Percentiles rank a stretch among this genome's conserved stretches.
phyloP scores from a whole-genome alignment of 1,140 invertebrate species.

The Neoseiulus cucumeris region DNA sequence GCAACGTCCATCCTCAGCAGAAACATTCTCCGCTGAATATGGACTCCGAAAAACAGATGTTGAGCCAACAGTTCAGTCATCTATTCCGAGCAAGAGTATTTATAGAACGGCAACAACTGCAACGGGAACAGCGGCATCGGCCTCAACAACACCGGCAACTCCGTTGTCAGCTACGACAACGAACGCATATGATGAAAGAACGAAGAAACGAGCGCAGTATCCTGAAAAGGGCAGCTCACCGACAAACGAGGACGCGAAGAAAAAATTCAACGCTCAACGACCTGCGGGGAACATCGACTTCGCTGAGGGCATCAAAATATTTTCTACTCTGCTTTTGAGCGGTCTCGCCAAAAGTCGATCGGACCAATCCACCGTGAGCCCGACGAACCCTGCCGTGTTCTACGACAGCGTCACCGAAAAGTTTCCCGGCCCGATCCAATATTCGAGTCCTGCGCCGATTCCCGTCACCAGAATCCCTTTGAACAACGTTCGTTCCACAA shows the following conservation, averaged over 20 bases:
- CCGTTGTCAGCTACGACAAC: no score
- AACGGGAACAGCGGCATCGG: not conserved
- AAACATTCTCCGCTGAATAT: not conserved
- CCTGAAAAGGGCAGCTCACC: no score
- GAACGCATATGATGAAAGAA: no score
- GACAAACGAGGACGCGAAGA: no score
- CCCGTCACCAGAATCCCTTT: not conserved
- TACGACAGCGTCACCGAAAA: not conserved
- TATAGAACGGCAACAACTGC: not conserved
- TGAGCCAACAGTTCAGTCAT: not conserved
- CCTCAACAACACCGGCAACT: not conserved
- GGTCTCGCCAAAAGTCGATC: not conserved
- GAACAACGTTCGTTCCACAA: no score
- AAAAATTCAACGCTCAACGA: no score
- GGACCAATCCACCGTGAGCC: not conserved
- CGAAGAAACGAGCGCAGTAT: no score
- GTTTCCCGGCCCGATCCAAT: not conserved
- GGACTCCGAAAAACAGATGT: not conserved
- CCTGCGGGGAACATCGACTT: not conserved
- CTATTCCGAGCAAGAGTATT: not conserved
- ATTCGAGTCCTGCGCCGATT: not conserved
- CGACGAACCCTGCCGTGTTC: not conserved
- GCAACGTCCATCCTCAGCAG: not conserved
- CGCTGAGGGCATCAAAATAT: constrained; percentile 8
- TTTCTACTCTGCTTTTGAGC: not conserved